Evolutionary conservation across 2,113 vertebrate genomes (phyloP), one percentile per base, ranked within the genome.

Genomic region (Camelus bactrianus): DNA sequence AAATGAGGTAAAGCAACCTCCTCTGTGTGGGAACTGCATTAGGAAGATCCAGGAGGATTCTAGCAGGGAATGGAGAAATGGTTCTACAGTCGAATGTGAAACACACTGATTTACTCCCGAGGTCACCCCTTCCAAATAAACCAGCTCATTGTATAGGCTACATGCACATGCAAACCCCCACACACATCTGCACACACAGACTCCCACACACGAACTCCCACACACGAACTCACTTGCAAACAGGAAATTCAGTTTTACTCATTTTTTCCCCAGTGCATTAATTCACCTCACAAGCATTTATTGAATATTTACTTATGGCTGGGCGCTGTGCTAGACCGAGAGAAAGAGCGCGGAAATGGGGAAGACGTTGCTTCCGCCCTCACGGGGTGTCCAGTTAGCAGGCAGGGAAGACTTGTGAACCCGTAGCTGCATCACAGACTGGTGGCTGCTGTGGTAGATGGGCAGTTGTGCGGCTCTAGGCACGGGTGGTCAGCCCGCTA

Each of bases 341-440:
- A 26, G 30, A 76, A 79, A 58, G n/a, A 64, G 35, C 60, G 32
- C n/a, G 48, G 38, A 32, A 35, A 56, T 24, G 38, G 8, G 3
- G 2, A 58, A 42, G 67, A 48, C 19, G 13, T 22, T 26, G 22
- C 42, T 89, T 62, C 75, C 32, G 14, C 6, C 15, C 20, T 50
- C 64, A 0, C 30, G 56, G 60, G 42, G 67, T 77, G 81, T 46
- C 48, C 1, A 2, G 46, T n/a, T 48, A 42, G 62, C 58, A 26
- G 56, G 8, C 30, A n/a, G 54, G 60, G 48, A 35, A 58, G 54
- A 46, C 2, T 3, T 20, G 17, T 3, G n/a, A 13, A 24, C 22
- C 2, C 5, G 54, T 3, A 14, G 12, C 9, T 11, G 2, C 19
- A 4, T 22, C 56, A 6, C 15, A 9, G 12, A 38, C 2, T 35